Percentiles rank a stretch among this genome's conserved stretches.
These are phyloP conservation scores for Leptinotarsa texana DNA, from an alignment of 1,140 invertebrate genomes.

Conservation along the genomic window DNA sequence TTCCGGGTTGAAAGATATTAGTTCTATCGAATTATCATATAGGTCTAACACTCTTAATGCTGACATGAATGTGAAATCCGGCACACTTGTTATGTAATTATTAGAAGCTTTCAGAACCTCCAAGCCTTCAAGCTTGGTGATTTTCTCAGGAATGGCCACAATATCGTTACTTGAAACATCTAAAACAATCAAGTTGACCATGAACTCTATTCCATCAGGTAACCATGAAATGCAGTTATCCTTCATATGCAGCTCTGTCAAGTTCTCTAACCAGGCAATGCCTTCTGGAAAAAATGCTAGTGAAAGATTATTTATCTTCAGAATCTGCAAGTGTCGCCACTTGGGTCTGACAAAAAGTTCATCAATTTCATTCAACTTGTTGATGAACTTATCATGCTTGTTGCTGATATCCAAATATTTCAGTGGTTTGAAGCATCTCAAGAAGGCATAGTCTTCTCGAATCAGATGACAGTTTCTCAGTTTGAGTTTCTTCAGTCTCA, in stretches of 20 bases:
- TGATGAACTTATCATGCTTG: neutral
- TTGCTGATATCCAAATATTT: constrained; percentile 29
- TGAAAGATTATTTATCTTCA: constrained; percentile 25
- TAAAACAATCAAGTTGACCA: constrained; percentile 25
- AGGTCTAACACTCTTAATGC: constrained; percentile 29
- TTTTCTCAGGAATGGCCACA: constrained; percentile 13
- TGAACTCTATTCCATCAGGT: constrained; percentile 23
- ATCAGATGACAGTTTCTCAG: constrained; percentile 21
- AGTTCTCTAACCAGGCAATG: constrained; percentile 21
- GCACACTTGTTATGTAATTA: constrained; percentile 22
- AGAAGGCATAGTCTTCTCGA: constrained; percentile 18
- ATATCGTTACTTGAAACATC: constrained; percentile 24
- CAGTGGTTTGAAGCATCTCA: constrained; percentile 21
- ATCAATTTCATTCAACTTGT: constrained; percentile 23
- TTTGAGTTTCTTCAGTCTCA: constrained; percentile 22
- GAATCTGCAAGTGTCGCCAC: constrained; percentile 24
- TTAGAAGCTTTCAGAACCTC: constrained; percentile 13
- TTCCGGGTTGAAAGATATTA: constrained; percentile 16
- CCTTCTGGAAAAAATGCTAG: constrained; percentile 24
- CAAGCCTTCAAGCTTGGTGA: constrained; percentile 6
- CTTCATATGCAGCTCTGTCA: constrained; percentile 23
- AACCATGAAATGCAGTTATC: constrained; percentile 27
- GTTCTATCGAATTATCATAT: constrained; percentile 26
- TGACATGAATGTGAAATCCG: constrained; percentile 14
- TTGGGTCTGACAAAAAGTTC: constrained; percentile 23